phyloP scores from a whole-genome alignment of 2,113 vertebrate species.

The Pteropus alecto region DNA sequence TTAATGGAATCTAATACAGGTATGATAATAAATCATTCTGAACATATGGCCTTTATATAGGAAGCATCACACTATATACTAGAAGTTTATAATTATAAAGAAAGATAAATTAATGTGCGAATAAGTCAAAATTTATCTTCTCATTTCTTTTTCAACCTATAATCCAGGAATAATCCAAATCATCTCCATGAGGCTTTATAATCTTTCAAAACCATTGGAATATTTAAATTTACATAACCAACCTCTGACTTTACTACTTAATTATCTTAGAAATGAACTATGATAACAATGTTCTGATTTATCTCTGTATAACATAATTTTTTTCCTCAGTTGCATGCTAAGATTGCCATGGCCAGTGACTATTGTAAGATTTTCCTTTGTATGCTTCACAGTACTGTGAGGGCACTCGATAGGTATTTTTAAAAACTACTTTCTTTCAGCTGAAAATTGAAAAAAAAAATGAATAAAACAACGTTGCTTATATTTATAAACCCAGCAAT shows the following conservation, averaged over 20 bases:
- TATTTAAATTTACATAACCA: background rate
- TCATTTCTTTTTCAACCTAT: background rate
- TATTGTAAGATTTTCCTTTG: background rate
- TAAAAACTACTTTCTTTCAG: background rate
- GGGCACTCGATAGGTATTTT: background rate
- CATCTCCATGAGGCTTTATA: background rate
- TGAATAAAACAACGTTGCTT: background rate
- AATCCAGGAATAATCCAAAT: background rate
- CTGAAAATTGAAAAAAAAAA: background rate
- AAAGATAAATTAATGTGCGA: background rate
- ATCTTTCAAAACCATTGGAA: background rate
- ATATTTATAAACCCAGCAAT: background rate
- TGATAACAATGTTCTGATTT: background rate
- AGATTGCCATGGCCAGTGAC: background rate
- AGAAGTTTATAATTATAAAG: background rate
- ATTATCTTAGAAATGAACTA: background rate
- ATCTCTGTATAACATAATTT: background rate
- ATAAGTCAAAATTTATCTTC: background rate
- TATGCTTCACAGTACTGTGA: background rate
- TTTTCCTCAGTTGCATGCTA: background rate
- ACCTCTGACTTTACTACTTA: background rate
- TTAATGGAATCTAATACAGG: background rate
- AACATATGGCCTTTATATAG: background rate
- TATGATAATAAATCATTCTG: background rate
- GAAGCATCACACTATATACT: background rate